Evolutionary conservation across 2,888 invertebrate genomes (phyloP).

Genomic region (Ormyrus thymus): DNA sequence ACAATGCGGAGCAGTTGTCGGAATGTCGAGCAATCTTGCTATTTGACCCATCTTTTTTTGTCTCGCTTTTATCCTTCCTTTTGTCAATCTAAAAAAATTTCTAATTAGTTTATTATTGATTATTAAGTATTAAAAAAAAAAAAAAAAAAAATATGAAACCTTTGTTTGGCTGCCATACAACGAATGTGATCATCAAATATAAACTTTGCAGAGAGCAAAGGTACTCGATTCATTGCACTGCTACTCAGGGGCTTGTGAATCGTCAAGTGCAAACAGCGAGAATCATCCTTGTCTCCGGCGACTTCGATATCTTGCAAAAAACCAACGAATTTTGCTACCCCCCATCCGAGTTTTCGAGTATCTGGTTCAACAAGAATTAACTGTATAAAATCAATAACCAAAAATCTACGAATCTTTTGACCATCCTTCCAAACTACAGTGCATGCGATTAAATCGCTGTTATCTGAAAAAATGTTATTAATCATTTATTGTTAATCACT

Average conservation of each 20-base stretch:
- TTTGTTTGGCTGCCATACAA: conserved; percentile 99
- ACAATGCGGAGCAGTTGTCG: conserved; percentile 74
- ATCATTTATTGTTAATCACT: too few relatives aligned
- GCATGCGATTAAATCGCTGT: conserved; percentile 97
- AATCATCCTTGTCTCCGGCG: conserved; percentile 96
- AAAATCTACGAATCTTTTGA: conserved; percentile 92
- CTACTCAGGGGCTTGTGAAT: conserved; percentile 88
- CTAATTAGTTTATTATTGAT: too few relatives aligned
- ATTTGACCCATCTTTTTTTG: conserved; percentile 98
- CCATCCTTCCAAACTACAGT: conserved; percentile 94
- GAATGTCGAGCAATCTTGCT: conserved; percentile 91
- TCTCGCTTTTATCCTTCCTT: conserved; percentile 94
- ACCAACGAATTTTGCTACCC: conserved; percentile 96
- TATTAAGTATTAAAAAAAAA: neutral
- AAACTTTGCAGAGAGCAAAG: conserved; percentile 92
- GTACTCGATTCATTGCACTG: conserved; percentile 82
- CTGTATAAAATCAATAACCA: conserved; percentile 96
- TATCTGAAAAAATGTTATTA: conserved; percentile 81
- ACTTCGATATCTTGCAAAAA: conserved; percentile 96
- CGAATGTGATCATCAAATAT: conserved; percentile 99
- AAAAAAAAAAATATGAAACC: conserved; percentile 75
- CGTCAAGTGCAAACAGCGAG: conserved; percentile 94
- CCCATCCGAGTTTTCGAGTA: conserved; percentile 95
- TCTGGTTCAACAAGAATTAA: conserved; percentile 98
- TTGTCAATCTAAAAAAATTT: conserved; percentile 65